phyloP scores from a whole-genome alignment of 2,113 vertebrate genomes.

The Tragelaphus buxtoni region DNA sequence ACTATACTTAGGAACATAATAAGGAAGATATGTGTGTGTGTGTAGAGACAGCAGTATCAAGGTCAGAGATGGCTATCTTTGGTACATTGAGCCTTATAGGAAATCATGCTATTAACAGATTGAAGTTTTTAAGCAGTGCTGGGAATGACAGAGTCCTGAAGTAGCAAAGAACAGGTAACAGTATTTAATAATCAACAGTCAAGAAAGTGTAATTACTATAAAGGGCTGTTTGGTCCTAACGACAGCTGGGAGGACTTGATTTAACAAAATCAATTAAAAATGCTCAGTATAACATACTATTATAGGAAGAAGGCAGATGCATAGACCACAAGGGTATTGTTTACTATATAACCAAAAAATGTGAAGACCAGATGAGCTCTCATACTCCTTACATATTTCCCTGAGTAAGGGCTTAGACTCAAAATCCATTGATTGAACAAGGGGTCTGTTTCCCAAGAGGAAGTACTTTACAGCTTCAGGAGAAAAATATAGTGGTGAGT shows the following conservation, averaged over 20 bases:
- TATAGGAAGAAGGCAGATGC: background rate
- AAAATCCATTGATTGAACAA: background rate
- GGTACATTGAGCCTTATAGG: background rate
- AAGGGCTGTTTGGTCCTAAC: background rate
- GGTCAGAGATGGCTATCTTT: background rate
- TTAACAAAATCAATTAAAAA: background rate
- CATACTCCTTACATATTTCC: background rate
- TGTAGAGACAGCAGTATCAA: background rate
- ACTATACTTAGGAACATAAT: background rate
- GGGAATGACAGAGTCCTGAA: background rate
- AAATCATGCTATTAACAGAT: background rate
- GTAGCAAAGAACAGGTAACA: background rate
- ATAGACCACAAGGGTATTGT: background rate
- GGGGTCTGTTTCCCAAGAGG: background rate
- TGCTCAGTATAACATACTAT: background rate
- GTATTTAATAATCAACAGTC: background rate
- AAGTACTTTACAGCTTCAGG: background rate
- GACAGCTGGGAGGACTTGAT: background rate
- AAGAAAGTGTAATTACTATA: background rate
- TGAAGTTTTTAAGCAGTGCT: background rate
- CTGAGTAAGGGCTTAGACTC: background rate
- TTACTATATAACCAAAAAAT: background rate
- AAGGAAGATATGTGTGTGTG: background rate
- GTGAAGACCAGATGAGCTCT: background rate
- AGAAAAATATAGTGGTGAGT: background rate